Evolutionary conservation across 2,113 vertebrate species (phyloP), one percentile per base, ranked within the genome.

Genomic region (Malurus melanocephalus): DNA sequence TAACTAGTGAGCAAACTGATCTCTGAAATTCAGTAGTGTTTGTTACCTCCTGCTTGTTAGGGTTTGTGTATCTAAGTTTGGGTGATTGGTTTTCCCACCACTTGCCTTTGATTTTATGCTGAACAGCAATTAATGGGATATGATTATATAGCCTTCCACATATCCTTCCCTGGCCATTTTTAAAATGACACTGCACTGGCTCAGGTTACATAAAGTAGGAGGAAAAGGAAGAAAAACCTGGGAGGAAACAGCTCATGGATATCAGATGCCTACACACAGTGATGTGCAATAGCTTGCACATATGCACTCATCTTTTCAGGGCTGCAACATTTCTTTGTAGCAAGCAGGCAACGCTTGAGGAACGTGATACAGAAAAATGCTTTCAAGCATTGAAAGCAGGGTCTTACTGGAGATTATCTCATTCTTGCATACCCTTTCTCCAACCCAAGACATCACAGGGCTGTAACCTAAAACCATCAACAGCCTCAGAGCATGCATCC

Each of bases 301-400:
- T 5, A 10, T 23, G 3, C 23, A 52, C 12, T 38, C 0, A 2
- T 24, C 16, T 72, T 67, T 64, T 33, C 49, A 67, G 23, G 27
- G 4, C 3, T 72, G 35, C 13, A 33, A 17, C 0, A 0, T 15
- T 68, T 48, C 13, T 56, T 65, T 49, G 27, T 42, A 64, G 20
- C 2, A 11, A 11, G 20, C 14, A 68, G 27, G 10, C 7, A 64
- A 48, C 4, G 16, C 51, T 53, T 51, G 85, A 73, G 46, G 59
- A 51, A 72, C 55, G 18, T 0, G 0, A 51, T 35, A 32, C 0
- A 40, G 48, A 72, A 71, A 59, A 59, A 61, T 40, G 6, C 8
- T 82, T 45, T 23, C 16, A 65, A 62, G 2, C 13, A 35, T 66
- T 28, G 40, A 45, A 24, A 72, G 60, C 10, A 51, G 13, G 7